Evolutionary conservation across 92 coral and sea anemone species (phyloP), one percentile per base, ranked within the genome.

Genomic region (Zoanthus gigantus): DNA sequence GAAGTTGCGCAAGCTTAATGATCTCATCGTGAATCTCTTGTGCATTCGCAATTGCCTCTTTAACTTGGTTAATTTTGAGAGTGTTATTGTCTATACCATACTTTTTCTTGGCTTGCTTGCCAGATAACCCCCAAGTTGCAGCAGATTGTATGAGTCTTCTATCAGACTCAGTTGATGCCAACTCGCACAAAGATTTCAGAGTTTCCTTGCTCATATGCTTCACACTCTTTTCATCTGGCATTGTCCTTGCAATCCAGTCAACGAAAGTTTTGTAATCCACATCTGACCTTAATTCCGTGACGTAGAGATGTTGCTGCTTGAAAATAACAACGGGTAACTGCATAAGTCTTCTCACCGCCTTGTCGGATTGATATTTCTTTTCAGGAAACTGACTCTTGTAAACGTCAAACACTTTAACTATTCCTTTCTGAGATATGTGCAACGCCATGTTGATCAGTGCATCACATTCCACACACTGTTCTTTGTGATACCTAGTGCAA

Each of bases 321-420:
- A 92, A 88, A 57, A 92, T 74, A 17, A 85, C 92, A 44, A 73
- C 87, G 42, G 92, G 92, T 12, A 92, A 45, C 58, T 92, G 94
- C 94, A 92, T 53, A 37, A 92, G 56, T 76, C 92, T 77, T 88
- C 94, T 88, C 76, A 83, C 89, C 9, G 91, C 94, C 48, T 88
- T 91, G 77, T 91, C 91, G 45, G 94, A 88, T 76, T 92, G 83
- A 81, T 92, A 92, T 29, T 92, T 85, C 18, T 0, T 11, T 30
- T 74, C 67, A 52, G 91, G 81, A 77, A 83, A 91, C 34, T 91
- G 83, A 23, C 29, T 84, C 48, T 71, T 77, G 89, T 77, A 88
- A 69, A 91, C 77, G 53, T 88, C 89, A 9, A 52, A 78, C 54
- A 88, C 87, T 77, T 77, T 84, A 34, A 84, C 87, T 78, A 90